These are phyloP conservation scores for Acyrthosiphon pisum DNA, from an alignment of 1,140 invertebrate species.

Conservation along the genomic window DNA sequence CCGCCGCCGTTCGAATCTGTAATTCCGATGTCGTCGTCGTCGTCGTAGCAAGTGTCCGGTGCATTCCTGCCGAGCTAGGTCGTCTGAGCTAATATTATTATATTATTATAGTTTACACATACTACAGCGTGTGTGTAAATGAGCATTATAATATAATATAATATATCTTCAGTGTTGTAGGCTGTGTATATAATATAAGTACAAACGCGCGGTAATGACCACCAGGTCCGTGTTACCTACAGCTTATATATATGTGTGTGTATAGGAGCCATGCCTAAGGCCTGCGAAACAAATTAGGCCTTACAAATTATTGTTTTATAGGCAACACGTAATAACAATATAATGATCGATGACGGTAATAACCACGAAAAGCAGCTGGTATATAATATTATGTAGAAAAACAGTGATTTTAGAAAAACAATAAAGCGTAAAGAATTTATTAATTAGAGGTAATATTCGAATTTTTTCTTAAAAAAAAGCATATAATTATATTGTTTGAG, in stretches of 20 bases:
- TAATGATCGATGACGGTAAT: neutral
- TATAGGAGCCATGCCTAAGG: neutral
- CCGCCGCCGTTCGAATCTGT: slow-evolving; percentile 39
- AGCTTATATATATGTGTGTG: neutral
- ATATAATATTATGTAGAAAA: neutral
- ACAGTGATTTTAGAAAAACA: neutral
- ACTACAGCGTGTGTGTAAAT: neutral
- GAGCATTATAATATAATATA: neutral
- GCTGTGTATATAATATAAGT: too few relatives aligned
- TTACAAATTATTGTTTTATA: slow-evolving; percentile 14
- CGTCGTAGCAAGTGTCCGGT: too few relatives aligned
- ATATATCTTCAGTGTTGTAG: neutral
- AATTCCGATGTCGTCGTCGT: slow-evolving; percentile 36
- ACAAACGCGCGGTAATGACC: neutral
- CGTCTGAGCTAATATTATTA: too few relatives aligned
- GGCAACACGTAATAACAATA: neutral
- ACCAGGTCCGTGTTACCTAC: neutral
- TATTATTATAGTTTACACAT: too few relatives aligned
- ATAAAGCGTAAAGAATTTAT: neutral
- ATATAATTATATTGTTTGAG: too few relatives aligned
- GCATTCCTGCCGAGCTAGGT: neutral
- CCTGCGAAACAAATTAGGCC: neutral
- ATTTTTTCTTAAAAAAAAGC: neutral
- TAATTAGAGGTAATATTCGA: neutral
- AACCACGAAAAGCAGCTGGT: neutral